Evolutionary conservation across 64 coral and sea anemone species (phyloP), one percentile per base, ranked within the genome.

Genomic region (Acropora tenuis): DNA sequence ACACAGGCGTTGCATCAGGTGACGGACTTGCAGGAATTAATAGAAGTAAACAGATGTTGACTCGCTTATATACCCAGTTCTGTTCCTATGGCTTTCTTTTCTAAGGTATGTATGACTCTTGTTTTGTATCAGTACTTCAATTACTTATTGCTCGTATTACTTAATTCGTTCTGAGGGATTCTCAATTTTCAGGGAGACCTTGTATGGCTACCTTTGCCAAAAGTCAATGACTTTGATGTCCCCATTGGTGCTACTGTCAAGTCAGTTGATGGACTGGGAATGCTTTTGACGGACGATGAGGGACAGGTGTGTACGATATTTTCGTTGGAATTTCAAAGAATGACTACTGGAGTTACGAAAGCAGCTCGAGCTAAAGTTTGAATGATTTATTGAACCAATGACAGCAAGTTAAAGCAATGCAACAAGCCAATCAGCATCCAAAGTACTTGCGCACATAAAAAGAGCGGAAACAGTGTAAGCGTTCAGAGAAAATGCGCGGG

Each of bases 211-310:
- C 20, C 47, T 16, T 48, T 69, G 10, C 75, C 47, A 19, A 59
- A 58, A 13, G 48, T 45, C 1, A 15, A 67, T 42, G 90, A 58
- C 47, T 87, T 87, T 80, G 61, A 86, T 74, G 58, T 93, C 60
- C 74, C 91, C 17, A 93, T 93, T 78, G 91, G 91, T 16, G 91
- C 91, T 53, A 55, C 76, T 5, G 83, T 93, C 17, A 77, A 87
- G 50, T 78, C 82, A 8, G 74, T 87, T 3, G 82, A 93, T 79
- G 91, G 91, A 79, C 50, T 86, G 2, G 74, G 49, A 30, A 86
- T 93, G 43, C 65, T 93, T 15, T 84, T 93, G 18, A 72, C 11
- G 57, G 91, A 93, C 67, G 91, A 93, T 12, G 58, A 93, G 57
- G 91, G 65, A 69, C 43, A 86, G 91, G 91, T 92, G 20, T 40